Evolutionary conservation across 2,113 vertebrate species (phyloP).

Genomic region (Corapipo altera): DNA sequence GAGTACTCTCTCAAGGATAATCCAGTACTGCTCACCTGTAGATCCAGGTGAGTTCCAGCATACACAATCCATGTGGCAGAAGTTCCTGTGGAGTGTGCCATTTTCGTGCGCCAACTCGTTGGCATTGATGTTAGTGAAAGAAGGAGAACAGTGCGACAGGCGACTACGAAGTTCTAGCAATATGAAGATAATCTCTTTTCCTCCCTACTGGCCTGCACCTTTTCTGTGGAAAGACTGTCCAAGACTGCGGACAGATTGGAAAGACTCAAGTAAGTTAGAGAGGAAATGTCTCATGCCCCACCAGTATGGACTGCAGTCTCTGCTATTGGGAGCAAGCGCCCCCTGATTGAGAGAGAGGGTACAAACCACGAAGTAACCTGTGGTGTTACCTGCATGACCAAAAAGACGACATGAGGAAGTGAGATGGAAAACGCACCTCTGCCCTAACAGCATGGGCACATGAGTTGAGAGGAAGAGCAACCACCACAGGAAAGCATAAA

Average conservation of each 20-base stretch:
- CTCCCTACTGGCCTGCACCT: background rate
- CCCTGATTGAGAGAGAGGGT: background rate
- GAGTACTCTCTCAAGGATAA: background rate
- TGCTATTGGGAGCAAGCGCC: background rate
- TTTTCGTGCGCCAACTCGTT: background rate
- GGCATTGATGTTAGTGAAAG: background rate
- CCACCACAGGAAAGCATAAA: background rate
- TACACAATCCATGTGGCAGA: background rate
- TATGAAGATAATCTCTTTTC: background rate
- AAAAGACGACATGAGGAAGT: background rate
- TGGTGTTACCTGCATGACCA: background rate
- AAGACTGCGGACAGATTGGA: background rate
- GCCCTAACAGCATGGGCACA: background rate
- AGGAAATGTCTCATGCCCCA: background rate
- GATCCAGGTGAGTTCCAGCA: background rate
- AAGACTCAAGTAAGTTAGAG: background rate
- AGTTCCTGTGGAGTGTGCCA: background rate
- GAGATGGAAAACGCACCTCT: background rate
- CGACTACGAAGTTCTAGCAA: background rate
- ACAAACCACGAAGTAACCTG: background rate
- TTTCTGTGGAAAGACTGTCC: background rate
- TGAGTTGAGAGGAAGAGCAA: background rate
- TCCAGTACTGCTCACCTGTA: background rate
- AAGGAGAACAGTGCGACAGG: background rate
- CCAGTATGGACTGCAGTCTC: background rate